Evolutionary conservation across 2,113 vertebrate species (phyloP), one percentile per base, ranked within the genome.

Genomic region (Xyliphius kryptos): DNA sequence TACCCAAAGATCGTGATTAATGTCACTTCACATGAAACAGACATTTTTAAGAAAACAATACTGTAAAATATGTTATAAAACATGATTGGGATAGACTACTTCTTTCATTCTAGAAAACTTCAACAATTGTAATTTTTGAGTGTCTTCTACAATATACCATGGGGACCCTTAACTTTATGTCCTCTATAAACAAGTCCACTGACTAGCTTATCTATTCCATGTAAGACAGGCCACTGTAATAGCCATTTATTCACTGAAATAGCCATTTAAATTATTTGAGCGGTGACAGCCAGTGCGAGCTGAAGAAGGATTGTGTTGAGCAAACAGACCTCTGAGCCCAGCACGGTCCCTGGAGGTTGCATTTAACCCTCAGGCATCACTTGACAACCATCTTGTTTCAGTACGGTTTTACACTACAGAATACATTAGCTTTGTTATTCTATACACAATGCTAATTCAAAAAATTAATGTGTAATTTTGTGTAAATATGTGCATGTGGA

Each of bases 301-400:
- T 56, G 66, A 69, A 63, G 62, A 68, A 22, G 68, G 60, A 85
- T 85, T 85, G 74, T 87, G 82, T 84, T 86, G 79, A 87, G 84
- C 83, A 88, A 86, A 87, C 82, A 85, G 85, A 75, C 84, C 79
- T 83, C 79, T 81, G 82, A 85, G 86, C 83, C 82, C 80, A 21
- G 69, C 60, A 66, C 73, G 70, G 75, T 68, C 84, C 84, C 86
- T 70, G 79, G 83, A 82, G 85, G 82, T 79, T 81, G 82, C 81
- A 80, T 83, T 78, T 61, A 82, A 81, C 81, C 86, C 82, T 7
- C 65, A 81, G 83, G 83, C 83, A 69, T 70, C 72, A 74, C 78
- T 81, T 77, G 76, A 75, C 76, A 69, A 73, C 78, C 78, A 77
- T 76, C 81, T 75, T 72, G 76, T 81, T 81, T 77, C 79, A 81